Evolutionary conservation across 2,888 invertebrate species (phyloP), one percentile per base, ranked within the genome.

Genomic region (Caenorhabditis uteleia): DNA sequence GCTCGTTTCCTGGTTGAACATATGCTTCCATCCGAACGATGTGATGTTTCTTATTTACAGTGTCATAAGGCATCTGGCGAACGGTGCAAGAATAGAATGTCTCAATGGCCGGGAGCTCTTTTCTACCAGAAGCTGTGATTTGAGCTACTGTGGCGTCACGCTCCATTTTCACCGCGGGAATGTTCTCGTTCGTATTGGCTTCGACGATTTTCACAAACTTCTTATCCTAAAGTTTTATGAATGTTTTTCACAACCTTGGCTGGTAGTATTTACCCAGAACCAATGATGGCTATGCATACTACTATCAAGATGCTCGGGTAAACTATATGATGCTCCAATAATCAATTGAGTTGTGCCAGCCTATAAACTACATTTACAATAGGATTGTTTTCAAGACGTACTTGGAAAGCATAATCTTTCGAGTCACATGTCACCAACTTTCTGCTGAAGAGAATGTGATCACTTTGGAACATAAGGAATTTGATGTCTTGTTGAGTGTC

Each of bases 1-100:
- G 90, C 83, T 92, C 91, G 75, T 91, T 91, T 1, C 89, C 90
- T 60, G 86, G 84, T 42, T 91, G 89, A 53, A 98, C 91, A 1
- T 89, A 86, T 0, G 95, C 89, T 83, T 93, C 92, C 83, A 91
- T 97, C 90, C 93, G 84, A 44, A 74, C 86, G 80, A 64, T 26
- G 26, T 64, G 64, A 36, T 33, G 54, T 44, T 44, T 57, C 18
- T 38, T 43, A 1, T 21, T 25, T 20, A 55, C 20, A 47, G 57
- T 65, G 47, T 57, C 51, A 31, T 57, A 57, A n/a, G 64, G 64
- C 49, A 66, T 58, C 47, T 43, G 38, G 0, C 49, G 34, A 6
- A 58, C 59, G n/a, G 54, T 55, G 39, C 58, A 65, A 16, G 58
- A 33, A 21, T 65, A 65, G 6, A 54, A 58, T 8, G 57, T 66